Evolutionary conservation across 1,140 invertebrate genomes (phyloP).

Genomic region (Heliconius hewitsoni): DNA sequence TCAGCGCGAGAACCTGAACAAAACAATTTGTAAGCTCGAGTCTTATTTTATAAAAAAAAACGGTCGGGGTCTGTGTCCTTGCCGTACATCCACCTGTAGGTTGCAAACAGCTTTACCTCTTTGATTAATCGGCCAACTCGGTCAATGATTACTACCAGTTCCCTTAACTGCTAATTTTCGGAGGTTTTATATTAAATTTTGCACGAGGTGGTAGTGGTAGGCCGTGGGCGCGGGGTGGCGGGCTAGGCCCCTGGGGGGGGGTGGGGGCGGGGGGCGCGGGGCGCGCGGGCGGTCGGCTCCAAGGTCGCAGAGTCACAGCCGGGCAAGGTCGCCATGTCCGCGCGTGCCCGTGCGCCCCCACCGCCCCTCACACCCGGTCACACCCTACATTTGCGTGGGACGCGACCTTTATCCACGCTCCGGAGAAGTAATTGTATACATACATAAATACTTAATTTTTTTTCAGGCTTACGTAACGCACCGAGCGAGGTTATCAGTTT

Average conservation of each 20-base stretch:
- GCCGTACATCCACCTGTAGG: slow-evolving; percentile 32
- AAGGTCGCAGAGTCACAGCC: slow-evolving; percentile 80
- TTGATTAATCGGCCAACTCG: slow-evolving; percentile 17
- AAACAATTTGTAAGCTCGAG: slow-evolving; percentile 24
- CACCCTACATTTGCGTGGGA: slow-evolving; percentile 77
- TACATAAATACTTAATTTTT: slow-evolving; percentile 71
- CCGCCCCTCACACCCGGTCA: slow-evolving; percentile 59
- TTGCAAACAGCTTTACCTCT: slow-evolving; percentile 10
- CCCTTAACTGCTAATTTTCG: slow-evolving; percentile 41
- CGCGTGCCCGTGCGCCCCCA: slow-evolving; percentile 65
- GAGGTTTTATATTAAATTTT: slow-evolving; percentile 68
- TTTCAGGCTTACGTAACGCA: slow-evolving; percentile 49
- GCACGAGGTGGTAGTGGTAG: slow-evolving; percentile 64
- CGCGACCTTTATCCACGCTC: slow-evolving; percentile 78
- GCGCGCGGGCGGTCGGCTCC: slow-evolving; percentile 60
- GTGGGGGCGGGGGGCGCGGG: slow-evolving; percentile 45
- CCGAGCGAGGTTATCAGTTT: slow-evolving; percentile 44
- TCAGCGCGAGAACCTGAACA: slow-evolving; percentile 17
- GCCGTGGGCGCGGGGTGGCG: slow-evolving; percentile 34
- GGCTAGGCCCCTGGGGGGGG: slow-evolving; percentile 39
- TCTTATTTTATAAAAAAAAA: slow-evolving; percentile 21
- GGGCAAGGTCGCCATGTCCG: slow-evolving; percentile 78
- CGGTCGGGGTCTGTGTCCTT: slow-evolving; percentile 21
- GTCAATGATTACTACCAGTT: slow-evolving; percentile 19
- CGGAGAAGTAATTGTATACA: slow-evolving; percentile 75